phyloP scores from a whole-genome alignment of 2,113 vertebrate species.

The Cebus imitator region DNA sequence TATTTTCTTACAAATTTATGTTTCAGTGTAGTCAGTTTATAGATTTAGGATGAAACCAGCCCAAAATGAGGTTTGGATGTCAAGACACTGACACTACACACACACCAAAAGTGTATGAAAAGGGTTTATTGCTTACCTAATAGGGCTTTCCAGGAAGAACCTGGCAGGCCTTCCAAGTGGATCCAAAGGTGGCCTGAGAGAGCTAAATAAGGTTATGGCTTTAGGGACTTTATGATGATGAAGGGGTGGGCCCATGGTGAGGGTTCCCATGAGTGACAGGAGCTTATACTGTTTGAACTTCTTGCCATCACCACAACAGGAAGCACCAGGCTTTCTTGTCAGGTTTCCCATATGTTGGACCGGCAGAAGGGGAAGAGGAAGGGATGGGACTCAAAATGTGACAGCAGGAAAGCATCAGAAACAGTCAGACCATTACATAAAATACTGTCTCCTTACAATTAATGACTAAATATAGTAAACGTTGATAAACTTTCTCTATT shows the following conservation, averaged over 20 bases:
- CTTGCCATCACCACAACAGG: not conserved
- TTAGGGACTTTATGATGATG: not conserved
- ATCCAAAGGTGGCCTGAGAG: not conserved
- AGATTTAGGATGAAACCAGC: not conserved
- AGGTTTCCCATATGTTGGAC: rapidly evolving
- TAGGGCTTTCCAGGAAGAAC: not conserved
- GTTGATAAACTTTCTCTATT: not conserved
- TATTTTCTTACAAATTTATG: not conserved
- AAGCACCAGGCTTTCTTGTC: not conserved
- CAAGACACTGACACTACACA: not conserved
- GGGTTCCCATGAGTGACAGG: not conserved
- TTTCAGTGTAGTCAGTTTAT: not conserved
- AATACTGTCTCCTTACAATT: not conserved
- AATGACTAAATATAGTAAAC: not conserved
- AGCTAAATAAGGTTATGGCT: not conserved
- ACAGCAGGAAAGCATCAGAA: not conserved
- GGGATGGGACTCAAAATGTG: not conserved
- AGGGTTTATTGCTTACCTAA: not conserved
- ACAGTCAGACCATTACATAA: not conserved
- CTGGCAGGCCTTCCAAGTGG: not conserved
- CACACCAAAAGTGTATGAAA: not conserved
- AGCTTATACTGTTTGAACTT: not conserved
- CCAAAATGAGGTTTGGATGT: not conserved
- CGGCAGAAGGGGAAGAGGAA: not conserved
- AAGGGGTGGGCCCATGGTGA: not conserved